phyloP scores from a whole-genome alignment of 2,113 vertebrate species.

The Myanophis thanlyinensis region DNA sequence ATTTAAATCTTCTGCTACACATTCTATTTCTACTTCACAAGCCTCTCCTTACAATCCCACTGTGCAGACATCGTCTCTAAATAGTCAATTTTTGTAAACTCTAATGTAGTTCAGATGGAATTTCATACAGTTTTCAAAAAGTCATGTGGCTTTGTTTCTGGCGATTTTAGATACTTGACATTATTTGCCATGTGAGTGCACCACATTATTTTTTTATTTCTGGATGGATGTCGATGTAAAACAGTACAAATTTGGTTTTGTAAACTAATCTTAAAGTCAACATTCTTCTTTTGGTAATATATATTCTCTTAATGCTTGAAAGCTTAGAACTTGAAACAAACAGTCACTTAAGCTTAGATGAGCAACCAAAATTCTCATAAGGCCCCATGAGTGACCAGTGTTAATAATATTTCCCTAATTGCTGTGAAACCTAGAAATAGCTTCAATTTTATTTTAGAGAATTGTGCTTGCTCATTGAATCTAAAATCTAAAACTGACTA shows the following conservation, averaged over 20 bases:
- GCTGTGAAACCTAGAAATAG: neutral
- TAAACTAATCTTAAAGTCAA: neutral
- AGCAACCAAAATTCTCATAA: neutral
- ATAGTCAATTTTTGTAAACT: neutral
- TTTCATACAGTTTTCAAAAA: neutral
- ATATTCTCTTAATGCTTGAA: neutral
- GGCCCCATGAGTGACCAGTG: neutral
- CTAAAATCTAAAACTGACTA: neutral
- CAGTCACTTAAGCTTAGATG: neutral
- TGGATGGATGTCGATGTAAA: neutral
- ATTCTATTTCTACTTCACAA: neutral
- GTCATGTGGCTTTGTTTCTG: neutral
- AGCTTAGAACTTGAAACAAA: neutral
- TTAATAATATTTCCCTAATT: neutral
- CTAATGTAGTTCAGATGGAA: neutral
- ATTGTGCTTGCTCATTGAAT: neutral
- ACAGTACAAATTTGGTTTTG: neutral
- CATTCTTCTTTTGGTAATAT: neutral
- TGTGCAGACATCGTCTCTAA: neutral
- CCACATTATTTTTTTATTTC: slow-evolving; percentile 12
- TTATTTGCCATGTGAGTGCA: neutral
- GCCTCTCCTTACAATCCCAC: neutral
- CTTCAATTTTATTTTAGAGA: neutral
- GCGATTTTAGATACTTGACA: neutral
- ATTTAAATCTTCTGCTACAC: neutral